Evolutionary conservation across 2,797 vertebrate species (phyloP), one percentile per base, ranked within the genome.

Genomic region (Halcyon leucocephala): DNA sequence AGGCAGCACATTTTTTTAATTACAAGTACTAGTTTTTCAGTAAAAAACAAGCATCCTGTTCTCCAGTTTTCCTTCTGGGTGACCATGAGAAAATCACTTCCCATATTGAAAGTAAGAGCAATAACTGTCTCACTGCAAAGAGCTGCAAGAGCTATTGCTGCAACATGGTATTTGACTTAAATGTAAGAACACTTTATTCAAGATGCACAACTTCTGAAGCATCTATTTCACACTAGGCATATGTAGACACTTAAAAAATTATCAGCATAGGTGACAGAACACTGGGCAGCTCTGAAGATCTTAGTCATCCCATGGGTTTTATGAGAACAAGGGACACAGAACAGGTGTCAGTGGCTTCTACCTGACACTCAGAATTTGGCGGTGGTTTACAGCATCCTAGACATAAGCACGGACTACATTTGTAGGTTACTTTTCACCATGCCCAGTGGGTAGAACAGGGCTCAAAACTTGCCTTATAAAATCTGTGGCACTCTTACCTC

Each of bases 301-400:
- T 37, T 49, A 12, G 2, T 3, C 6, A 35, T 69, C 14, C 8
- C 21, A 35, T 2, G 0, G 21, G 3, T 24, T 81, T 83, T 57
- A 57, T n/a, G 51, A 26, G 17, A 62, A 11, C 9, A 24, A 39
- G 9, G 10, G 20, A 52, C 42, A 49, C 6, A 33, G 21, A 64
- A 64, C 0, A 0, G 4, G 3, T 13, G 13, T 29, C 29, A 14
- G 39, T 7, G 9, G 31, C 39, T 55, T 26, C 28, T 42, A 35
- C 8, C 29, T 49, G 54, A 22, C 18, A 29, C 7, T 39, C 28
- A 31, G 17, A 55, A 3, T 4, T 7, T 78, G 14, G 28, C 44
- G 14, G 5, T 20, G 29, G 17, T 51, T 58, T 78, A 25, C 37
- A 79, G 29, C 12, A 35, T 18, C 44, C 52, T 37, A 76, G 41